Percentiles rank a stretch among this genome's conserved stretches.
Evolutionary conservation across 2,113 vertebrate species (phyloP).

Genomic region (Brachionichthys hirsutus): DNA sequence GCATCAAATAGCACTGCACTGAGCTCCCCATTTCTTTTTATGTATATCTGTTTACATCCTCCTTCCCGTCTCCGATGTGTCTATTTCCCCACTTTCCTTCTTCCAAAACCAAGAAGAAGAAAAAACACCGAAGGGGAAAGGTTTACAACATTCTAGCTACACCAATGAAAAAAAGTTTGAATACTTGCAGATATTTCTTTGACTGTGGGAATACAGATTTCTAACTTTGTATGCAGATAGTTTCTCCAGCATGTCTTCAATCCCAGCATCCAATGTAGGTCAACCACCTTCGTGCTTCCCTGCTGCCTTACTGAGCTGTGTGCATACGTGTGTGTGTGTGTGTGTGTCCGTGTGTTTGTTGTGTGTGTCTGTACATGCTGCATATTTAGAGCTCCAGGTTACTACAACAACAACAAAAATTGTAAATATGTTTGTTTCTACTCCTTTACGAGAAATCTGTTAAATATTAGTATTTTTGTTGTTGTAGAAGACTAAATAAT

Average conservation of each 20-base stretch:
- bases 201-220: constrained; percentile 43
- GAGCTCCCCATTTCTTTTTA: not conserved
- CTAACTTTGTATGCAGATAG: constrained; percentile 71
- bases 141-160: constrained; percentile 8
- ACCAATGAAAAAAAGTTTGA: constrained; percentile 36
- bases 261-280: constrained; percentile 68
- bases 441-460: constrained; percentile 15
- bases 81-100: not conserved
- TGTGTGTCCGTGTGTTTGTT: constrained; percentile 15
- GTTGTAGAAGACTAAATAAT: constrained; percentile 24
- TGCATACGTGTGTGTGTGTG: constrained; percentile 20
- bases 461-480: constrained; percentile 30
- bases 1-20: not conserved
- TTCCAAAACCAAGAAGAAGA: constrained; percentile 13
- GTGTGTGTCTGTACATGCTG: constrained; percentile 4
- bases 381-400: constrained; percentile 35
- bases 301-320: constrained; percentile 53
- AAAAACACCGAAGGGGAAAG: not conserved
- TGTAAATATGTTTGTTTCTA: constrained; percentile 29
- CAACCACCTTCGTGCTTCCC: constrained; percentile 62
- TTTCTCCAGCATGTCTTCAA: constrained; percentile 62
- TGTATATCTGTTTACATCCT: not conserved
- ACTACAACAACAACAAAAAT: constrained; percentile 29
- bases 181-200: constrained; percentile 14
- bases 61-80: not conserved